Conservation (phyloP, 2,113 vertebrate genomes). For the Ceratotherium simum region DNA sequence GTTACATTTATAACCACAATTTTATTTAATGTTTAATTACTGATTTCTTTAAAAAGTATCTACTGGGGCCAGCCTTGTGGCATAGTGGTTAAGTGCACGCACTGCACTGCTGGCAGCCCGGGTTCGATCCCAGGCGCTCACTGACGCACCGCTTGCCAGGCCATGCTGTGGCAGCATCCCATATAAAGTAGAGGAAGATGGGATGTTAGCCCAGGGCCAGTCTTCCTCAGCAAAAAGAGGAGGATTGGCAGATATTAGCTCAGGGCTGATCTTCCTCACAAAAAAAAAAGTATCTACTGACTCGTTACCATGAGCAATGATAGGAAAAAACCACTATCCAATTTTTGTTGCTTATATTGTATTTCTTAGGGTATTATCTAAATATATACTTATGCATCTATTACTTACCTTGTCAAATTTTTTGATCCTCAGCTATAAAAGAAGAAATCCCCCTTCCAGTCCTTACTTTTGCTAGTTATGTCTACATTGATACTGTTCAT, state of each 20-base stretch:
- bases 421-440: background rate
- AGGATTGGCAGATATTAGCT: no score
- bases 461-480: background rate
- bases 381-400: background rate
- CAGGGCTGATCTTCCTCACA: no score
- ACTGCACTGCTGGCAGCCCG: no score
- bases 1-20: background rate
- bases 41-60: background rate
- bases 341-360: background rate
- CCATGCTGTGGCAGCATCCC: no score
- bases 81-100: no score
- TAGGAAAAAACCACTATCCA: background rate
- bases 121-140: no score
- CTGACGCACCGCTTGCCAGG: no score
- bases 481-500: background rate
- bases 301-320: background rate
- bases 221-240: no score
- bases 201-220: no score
- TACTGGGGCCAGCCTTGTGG: background rate
- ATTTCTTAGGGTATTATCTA: background rate
- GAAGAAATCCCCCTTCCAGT: background rate
- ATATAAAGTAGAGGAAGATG: no score
- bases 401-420: background rate
- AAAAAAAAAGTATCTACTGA: background rate
- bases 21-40: background rate